Evolutionary conservation across 92 coral and sea anemone species (phyloP), one percentile per base, ranked within the genome.

Genomic region (Palythoa heliodiscus): DNA sequence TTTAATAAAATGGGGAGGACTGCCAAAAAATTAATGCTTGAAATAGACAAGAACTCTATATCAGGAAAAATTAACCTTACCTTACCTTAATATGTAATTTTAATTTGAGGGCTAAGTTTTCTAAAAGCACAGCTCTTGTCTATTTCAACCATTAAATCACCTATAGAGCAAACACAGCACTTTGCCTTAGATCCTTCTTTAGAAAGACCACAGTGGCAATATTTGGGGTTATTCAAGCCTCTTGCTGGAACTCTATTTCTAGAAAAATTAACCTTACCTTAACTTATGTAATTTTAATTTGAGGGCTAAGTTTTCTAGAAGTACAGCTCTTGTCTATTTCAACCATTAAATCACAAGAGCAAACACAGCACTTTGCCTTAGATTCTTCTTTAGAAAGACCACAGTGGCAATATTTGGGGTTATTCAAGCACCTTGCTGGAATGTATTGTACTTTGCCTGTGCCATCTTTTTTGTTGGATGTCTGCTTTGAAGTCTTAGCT

Each of bases 301-400:
- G 69, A 63, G 69, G 69, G 35, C 69, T 63, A 63, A 63, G 29
- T 20, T 63, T 63, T 63, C 69, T 63, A 43, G 50, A 43, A 43
- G 5, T 43, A 43, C 50, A 63, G 69, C 69, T 63, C 69, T 20
- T 63, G 69, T 63, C 69, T 63, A 63, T 63, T 63, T 63, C 35
- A 63, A 63, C 35, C 69, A 63, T 63, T 20, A 20, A 63, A n/a
- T 63, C 69, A 63, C 69, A 20, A 63, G 69, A 63, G 69, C 69
- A 63, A 63, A 63, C 29, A 63, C 69, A 63, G 25, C 69, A 63
- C 35, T 63, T 63, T 63, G 69, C 29, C 69, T 63, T 63, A 63
- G 69, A 63, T 63, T 63, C 69, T 63, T 63, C 69, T 63, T 63
- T 63, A 63, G 69, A 19, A 63, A 63, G 69, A 63, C 69, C 69